These are phyloP conservation scores for Oreochromis aureus DNA, from an alignment of 2,113 vertebrate species.

Conservation along the genomic window DNA sequence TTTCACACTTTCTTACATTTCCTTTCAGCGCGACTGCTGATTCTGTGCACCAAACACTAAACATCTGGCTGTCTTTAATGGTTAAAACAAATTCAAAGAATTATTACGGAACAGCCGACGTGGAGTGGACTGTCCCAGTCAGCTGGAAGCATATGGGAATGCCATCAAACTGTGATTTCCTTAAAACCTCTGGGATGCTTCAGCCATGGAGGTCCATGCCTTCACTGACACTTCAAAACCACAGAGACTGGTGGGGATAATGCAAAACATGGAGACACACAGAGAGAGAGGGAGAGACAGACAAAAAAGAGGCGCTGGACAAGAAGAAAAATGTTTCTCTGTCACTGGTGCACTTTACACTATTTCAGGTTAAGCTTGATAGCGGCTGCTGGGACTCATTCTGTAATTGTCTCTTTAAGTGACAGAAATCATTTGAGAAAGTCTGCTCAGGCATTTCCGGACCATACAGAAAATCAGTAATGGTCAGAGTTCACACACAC, in stretches of 20 bases:
- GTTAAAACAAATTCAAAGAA: background rate
- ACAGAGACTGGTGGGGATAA: slow-evolving; percentile 52
- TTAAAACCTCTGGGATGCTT: slow-evolving; percentile 78
- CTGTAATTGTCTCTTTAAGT: slow-evolving; percentile 49
- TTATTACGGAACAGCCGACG: background rate
- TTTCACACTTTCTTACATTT: background rate
- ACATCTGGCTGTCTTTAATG: background rate
- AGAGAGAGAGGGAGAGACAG: background rate
- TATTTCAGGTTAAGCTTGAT: background rate
- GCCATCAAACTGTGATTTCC: slow-evolving; percentile 79
- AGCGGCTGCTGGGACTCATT: background rate
- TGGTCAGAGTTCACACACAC: slow-evolving; percentile 25
- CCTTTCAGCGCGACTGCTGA: background rate
- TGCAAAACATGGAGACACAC: slow-evolving; percentile 54
- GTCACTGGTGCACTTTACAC: background rate
- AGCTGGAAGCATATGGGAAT: slow-evolving; percentile 76
- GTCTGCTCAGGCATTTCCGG: slow-evolving; percentile 17
- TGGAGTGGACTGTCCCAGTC: background rate
- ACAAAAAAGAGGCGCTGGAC: background rate
- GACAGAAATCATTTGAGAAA: slow-evolving; percentile 29
- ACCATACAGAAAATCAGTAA: slow-evolving; percentile 54
- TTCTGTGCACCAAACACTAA: background rate
- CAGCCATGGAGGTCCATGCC: slow-evolving; percentile 71
- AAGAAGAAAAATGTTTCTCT: background rate
- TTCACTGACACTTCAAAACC: slow-evolving; percentile 54